Base-by-base conservation (phyloP, 2,888 invertebrate genomes). In the Seira musarum region DNA sequence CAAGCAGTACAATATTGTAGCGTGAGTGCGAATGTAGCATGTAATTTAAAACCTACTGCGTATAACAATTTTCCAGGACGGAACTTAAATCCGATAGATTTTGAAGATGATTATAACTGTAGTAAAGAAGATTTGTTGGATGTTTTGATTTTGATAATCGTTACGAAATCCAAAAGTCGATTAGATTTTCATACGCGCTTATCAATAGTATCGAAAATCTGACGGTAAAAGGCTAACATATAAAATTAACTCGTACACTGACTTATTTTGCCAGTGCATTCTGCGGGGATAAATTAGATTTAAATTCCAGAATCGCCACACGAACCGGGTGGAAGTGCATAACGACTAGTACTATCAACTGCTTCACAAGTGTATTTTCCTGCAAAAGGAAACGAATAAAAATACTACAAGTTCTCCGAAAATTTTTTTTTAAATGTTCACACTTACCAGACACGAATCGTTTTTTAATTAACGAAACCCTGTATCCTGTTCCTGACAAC, bases 381-480 rank as follows among this genome's bases (percentile, higher is more conserved):
- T 93, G 60, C 19, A 70, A 81, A 76, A 81, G 82, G n/a, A n/a
- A n/a, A 30, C 30, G 8, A 30, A 30, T 30, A 30, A 30, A 30
- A 5, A 22, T 30, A 15, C 25, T 46, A 25, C 10, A 70, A 1
- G 21, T 68, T 68, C 19, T n/a, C 30, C 2, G 2, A 30, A 5
- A 5, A 30, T 30, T 30, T 30, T 30, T 5, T 8, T 30, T 30
- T 30, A 24, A 74, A n/a, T 25, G 8, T 30, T 30, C n/a, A 30
- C 25, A 86, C 87, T 90, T 90, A 92, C 99, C 99, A 83, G 98
- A 96, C 84, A 97, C 94, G 89, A 98, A 97, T 87, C 98, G 93
- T 87, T 96, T 93, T 89, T 98, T 98, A 81, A 97, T 95, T 88
- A 99, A 92, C 73, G 98, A 99, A 85, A 99, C 91, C 86, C 98